Base-by-base conservation (phyloP, 2,888 invertebrate species). In the Nebria brevicollis region DNA sequence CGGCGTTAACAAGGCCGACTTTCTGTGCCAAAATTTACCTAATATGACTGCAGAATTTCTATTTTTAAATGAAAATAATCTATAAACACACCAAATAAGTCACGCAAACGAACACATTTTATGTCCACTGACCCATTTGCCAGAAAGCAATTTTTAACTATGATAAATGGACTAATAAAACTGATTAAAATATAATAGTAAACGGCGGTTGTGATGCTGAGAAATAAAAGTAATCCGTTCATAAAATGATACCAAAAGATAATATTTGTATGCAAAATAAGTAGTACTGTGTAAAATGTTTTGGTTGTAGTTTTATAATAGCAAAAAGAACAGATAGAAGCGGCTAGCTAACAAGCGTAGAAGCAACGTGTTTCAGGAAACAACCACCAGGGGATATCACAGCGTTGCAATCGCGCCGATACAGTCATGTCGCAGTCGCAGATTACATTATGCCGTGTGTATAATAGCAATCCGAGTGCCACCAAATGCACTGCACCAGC, bases 221-320 rank as follows among this genome's bases (percentile, higher is more conserved):
- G 34, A 34, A 34, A 34, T 34, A 34, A 66, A 66, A 66, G n/a
- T 7, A 15, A 66, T 66, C 66, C 13, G 10, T 66, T 20, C 15
- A 15, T 26, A 70, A 70, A 70, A 70, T 34, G 73, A 43, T 34
- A 73, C 8, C 41, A 26, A 41, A 25, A 42, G 73, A 73, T 34
- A 81, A 81, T 81, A 81, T 81, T 77, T 81, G 81, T 73, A 81
- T 81, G 81, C 81, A 81, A 81, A 81, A 76, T 77, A 81, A 81
- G 80, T 81, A 75, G 75, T 75, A 75, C 73, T 43, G 66, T 66
- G 54, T 54, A 54, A 54, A 54, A 54, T 54, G 54, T 54, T 54
- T 54, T 54, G 54, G 54, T 54, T 54, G 54, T 54, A 54, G 54
- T 11, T 7, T 73, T 54, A 74, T 72, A 66, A 73, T 42, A 64